Percentiles rank a stretch among this genome's conserved stretches.
Conservation (phyloP, 2,113 vertebrate species). For the Pituophis catenifer region DNA sequence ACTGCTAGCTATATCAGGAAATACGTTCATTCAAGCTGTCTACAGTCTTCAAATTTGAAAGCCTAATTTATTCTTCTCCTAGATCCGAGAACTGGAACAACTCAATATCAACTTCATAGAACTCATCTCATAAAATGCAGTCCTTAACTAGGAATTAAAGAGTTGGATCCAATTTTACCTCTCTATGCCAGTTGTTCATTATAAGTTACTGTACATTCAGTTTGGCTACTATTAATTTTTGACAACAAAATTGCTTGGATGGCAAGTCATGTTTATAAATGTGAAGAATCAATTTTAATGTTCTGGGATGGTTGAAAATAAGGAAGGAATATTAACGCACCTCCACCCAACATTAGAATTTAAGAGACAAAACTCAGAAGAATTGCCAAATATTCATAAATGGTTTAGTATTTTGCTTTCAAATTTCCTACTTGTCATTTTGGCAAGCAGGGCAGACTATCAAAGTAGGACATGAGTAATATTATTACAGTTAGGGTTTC, state of each 20-base stretch:
- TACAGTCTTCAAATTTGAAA: conserved; percentile 2
- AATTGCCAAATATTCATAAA: conserved; percentile 23
- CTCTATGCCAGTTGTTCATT: conserved; percentile 10
- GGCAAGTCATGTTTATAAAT: conserved; percentile 37
- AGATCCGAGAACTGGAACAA: background rate
- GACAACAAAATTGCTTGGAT: conserved; percentile 42
- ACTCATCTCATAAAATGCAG: background rate
- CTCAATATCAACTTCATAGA: conserved; percentile 39
- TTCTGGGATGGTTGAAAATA: conserved; percentile 49
- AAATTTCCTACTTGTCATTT: conserved; percentile 49
- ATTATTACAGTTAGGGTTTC: conserved; percentile 4
- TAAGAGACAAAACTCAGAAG: conserved; percentile 41
- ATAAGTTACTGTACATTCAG: conserved; percentile 29
- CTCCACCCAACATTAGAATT: conserved; percentile 14
- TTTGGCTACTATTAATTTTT: background rate
- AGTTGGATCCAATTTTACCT: background rate
- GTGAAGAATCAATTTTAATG: conserved; percentile 42
- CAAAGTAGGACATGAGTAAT: background rate
- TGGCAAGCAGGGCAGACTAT: background rate
- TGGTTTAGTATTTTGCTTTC: conserved; percentile 57
- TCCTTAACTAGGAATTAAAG: conserved; percentile 37
- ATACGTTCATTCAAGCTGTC: conserved; percentile 31
- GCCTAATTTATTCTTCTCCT: conserved; percentile 27
- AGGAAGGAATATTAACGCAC: conserved; percentile 12
- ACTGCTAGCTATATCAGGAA: conserved; percentile 12